Evolutionary conservation across 2,113 vertebrate genomes (phyloP), one percentile per base, ranked within the genome.

Genomic region (Fulica atra): DNA sequence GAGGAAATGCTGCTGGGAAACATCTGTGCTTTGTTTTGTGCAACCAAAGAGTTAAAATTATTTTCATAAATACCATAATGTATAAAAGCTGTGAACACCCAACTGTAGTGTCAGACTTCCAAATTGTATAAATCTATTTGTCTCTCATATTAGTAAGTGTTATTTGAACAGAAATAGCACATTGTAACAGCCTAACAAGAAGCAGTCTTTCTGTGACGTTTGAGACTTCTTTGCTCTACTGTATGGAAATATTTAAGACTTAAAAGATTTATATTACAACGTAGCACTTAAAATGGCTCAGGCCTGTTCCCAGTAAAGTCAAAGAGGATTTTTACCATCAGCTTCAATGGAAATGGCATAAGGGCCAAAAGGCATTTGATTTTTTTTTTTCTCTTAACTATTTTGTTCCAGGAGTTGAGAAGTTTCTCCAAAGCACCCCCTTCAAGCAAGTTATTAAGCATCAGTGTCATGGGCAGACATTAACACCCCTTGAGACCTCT

Each of bases 101-200:
- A 94, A 68, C 88, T 29, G 44, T 40, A 92, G 86, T 93, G 92
- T 93, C 77, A 83, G 88, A 71, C 86, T 94, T 93, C 92, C 90
- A 96, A 93, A 76, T 19, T 76, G 81, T 89, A 87, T 79, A 92
- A 93, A 94, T 85, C 50, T 79, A 93, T 97, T 96, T 94, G 95
- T 95, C 69, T 95, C 86, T 93, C 72, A 29, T 92, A 91, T 96
- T 96, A 95, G 88, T 93, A 88, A 93, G 84, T 0, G 25, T 81
- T 96, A 92, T 88, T 95, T 96, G 92, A 94, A 95, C 93, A 96
- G 92, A 96, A 96, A 96, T 93, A 95, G 86, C 82, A 96, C 92
- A 94, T 96, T 96, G 93, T 94, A 90, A 79, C 82, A 78, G 57
- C 57, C 93, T 97, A 97, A 97, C 86, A 84, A 97, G 93, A 96